A percentile compares a stretch with the other conserved stretches of the same genome.
Evolutionary conservation across 2,797 vertebrate species (phyloP).

Genomic region (Dendrocincla fuliginosa): DNA sequence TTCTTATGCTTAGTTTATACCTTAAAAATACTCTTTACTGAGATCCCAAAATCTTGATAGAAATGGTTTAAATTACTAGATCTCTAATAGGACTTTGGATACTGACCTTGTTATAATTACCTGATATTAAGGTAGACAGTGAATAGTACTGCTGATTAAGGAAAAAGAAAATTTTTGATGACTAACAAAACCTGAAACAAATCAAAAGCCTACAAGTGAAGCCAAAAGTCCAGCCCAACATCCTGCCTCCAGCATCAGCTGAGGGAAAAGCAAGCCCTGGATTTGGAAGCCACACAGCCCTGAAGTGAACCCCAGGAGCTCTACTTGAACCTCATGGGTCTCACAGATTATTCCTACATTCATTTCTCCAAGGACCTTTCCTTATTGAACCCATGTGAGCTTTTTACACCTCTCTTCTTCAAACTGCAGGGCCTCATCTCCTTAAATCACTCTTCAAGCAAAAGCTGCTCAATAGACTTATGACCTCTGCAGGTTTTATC

Average conservation of each 20-base stretch:
- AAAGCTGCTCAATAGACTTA: background rate
- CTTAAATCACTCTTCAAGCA: background rate
- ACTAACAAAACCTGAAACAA: background rate
- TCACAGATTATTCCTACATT: background rate
- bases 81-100: background rate
- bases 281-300: background rate
- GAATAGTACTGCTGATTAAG: background rate
- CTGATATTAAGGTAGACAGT: background rate
- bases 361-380: background rate
- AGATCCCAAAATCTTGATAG: background rate
- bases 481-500: background rate
- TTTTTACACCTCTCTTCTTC: background rate
- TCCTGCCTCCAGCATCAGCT: background rate
- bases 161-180: background rate
- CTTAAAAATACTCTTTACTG: background rate
- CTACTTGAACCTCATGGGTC: background rate
- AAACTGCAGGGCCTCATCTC: background rate
- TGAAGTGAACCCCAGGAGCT: background rate
- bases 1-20: background rate
- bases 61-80: background rate
- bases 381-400: background rate
- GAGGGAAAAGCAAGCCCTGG: background rate
- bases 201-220: background rate
- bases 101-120: background rate
- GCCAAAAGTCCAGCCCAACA: background rate